Evolutionary conservation across 2,113 vertebrate species (phyloP), one percentile per base, ranked within the genome.

Genomic region (Paramormyrops kingsleyae): DNA sequence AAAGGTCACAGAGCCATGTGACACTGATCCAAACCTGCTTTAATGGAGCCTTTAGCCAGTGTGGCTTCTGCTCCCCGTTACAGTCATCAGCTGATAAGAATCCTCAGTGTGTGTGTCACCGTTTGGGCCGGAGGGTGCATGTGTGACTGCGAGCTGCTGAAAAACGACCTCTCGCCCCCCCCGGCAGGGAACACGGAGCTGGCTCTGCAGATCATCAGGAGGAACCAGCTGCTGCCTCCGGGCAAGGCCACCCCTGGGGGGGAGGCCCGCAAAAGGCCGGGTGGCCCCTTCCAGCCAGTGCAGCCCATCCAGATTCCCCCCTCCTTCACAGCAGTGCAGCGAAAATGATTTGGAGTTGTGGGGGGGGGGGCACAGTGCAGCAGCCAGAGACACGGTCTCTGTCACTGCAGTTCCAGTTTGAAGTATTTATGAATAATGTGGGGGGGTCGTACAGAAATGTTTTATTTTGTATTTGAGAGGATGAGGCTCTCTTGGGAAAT

Each of bases 121-220:
- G 21, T 62, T 62, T n/a, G 56, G 24, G 56, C 10, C 24, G n/a
- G n/a, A n/a, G 21, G 27, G 70, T 0, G 27, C 15, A 10, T 31
- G 27, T 35, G 4, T 35, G 35, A 80, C 12, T 39, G 2, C 31
- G 35, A 39, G 39, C 17, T 21, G 35, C 77, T 83, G 31, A 24
- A 84, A 44, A 17, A 8, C 0, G 74, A 35, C 6, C 83, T 92
- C 90, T 35, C 46, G 46, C 46, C 46, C 46, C 8, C 8, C 66
- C 7, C 21, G 91, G 21, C 91, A 99, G 99, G 99, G 91, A 99
- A 99, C 92, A 99, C 98, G 0, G 98, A 98, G 93, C 95, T 99
- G 94, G 99, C 99, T n/a, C 94, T 99, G 92, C 99, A 99, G 96
- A 99, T 99, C 95, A 99, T 99, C 96, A 99, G 99, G 94, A 95